Base-by-base conservation (phyloP, 2,113 vertebrate genomes). In the Pycnonotus jocosus region DNA sequence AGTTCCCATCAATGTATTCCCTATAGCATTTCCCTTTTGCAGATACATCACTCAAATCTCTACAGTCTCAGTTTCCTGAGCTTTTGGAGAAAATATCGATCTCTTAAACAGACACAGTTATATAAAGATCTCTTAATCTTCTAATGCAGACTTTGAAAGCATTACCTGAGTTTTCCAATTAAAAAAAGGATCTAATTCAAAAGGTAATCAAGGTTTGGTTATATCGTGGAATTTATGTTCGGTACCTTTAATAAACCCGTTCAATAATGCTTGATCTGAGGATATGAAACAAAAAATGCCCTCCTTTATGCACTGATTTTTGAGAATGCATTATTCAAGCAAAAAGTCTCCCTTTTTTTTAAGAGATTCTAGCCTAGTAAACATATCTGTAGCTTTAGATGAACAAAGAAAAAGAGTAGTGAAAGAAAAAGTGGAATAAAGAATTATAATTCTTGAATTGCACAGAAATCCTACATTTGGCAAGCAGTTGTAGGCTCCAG, bases 111-210 rank as follows among this genome's bases (percentile, higher is more conserved):
- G 38, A 35, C 37, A 30, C 42, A 90, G 58, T 45, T 87, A 88
- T 28, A 86, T 74, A 78, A 78, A 91, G 80, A 79, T 22, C 2
- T n/a, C 87, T 93, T 96, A 54, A 77, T 74, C 88, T 88, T 96
- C 81, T 89, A 94, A 91, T 76, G 54, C 33, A 92, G 69, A 54
- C 94, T 94, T 91, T 92, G 35, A 93, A 37, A 91, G 25, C 8
- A 57, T 51, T 86, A 83, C 20, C 44, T 77, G 68, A 91, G 58
- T 71, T 86, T 93, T 92, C 37, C 20, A 64, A 56, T 54, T 72
- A 95, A 61, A 38, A 38, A 40, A 15, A 40, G 9, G 17, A 57
- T 90, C 66, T 93, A 79, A 95, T 88, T 64, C 71, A 40, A 71
- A 91, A 93, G 25, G 7, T 51, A 95, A 90, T 91, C 31, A 93